phyloP scores from a whole-genome alignment of 2,797 vertebrate species.

The Sebastes wilsoni region DNA sequence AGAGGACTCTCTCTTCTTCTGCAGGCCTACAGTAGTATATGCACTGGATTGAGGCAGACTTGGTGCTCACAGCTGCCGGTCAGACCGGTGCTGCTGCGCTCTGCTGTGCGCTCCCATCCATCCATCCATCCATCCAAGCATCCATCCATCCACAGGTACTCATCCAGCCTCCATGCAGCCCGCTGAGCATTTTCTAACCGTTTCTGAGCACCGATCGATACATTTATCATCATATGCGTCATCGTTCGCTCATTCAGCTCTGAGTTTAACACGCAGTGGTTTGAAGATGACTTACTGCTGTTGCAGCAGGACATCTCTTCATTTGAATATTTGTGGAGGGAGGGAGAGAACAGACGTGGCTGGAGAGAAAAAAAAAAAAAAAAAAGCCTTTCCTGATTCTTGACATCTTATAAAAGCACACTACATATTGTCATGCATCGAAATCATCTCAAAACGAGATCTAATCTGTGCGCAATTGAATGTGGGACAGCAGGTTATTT shows the following conservation, averaged over 20 bases:
- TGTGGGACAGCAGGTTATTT: conserved; percentile 60
- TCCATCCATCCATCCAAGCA: background rate
- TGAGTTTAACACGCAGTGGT: conserved; percentile 35
- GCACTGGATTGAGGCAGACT: conserved; percentile 10
- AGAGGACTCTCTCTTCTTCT: background rate
- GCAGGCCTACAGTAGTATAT: conserved; percentile 1
- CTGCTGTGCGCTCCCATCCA: conserved; percentile 44
- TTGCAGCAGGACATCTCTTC: conserved; percentile 70
- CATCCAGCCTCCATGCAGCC: conserved; percentile 15
- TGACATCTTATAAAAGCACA: background rate
- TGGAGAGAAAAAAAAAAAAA: background rate
- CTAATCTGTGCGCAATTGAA: conserved; percentile 54
- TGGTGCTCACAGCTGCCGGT: conserved; percentile 20
- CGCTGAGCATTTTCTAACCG: conserved; percentile 18
- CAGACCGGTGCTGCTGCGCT: conserved; percentile 21
- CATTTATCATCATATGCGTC: conserved; percentile 41
- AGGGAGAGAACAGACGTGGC: conserved; percentile 12
- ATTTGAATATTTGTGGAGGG: conserved; percentile 60
- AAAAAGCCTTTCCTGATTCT: background rate
- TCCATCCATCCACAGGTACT: conserved; percentile 73
- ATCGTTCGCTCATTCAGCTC: conserved; percentile 19
- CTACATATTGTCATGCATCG: background rate
- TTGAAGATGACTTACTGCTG: conserved; percentile 60
- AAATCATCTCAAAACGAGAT: background rate
- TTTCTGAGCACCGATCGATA: conserved; percentile 44